These are phyloP conservation scores for Zaprionus ghesquierei DNA, from an alignment of 1,140 invertebrate species.

Conservation along the genomic window DNA sequence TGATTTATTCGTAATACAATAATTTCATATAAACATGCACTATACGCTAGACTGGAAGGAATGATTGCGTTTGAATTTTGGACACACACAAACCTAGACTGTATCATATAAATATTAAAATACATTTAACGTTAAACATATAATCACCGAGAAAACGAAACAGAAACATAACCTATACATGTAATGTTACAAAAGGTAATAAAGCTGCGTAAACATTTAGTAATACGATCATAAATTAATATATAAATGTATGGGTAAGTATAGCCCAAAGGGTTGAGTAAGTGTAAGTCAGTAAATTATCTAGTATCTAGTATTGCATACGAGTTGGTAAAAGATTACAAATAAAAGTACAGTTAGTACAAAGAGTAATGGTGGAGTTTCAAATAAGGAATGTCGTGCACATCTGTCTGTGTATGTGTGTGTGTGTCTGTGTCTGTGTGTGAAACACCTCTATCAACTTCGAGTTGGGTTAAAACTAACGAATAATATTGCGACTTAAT, in stretches of 20 bases:
- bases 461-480: constrained; percentile 28
- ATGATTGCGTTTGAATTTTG: constrained; percentile 76
- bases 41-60: constrained; percentile 75
- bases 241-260: constrained; percentile 1
- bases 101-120: constrained; percentile 44
- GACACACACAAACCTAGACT: constrained; percentile 60
- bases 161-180: not conserved
- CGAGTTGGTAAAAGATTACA: not conserved
- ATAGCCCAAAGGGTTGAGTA: not conserved
- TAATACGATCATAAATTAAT: constrained; percentile 23
- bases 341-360: not conserved
- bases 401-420: not conserved
- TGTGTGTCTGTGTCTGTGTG: not conserved
- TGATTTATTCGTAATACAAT: constrained; percentile 60
- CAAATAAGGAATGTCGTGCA: constrained; percentile 10
- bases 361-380: not conserved
- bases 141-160: constrained; percentile 20
- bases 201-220: constrained; percentile 16
- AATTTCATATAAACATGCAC: constrained; percentile 71
- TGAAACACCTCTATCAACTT: not conserved
- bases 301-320: not conserved
- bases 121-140: constrained; percentile 2
- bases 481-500: constrained; percentile 53
- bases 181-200: constrained; percentile 13
- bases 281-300: not conserved